A percentile compares a stretch with the other conserved stretches of the same genome.
phyloP scores from a whole-genome alignment of 2,797 vertebrate species.

The Siniperca obscura region DNA sequence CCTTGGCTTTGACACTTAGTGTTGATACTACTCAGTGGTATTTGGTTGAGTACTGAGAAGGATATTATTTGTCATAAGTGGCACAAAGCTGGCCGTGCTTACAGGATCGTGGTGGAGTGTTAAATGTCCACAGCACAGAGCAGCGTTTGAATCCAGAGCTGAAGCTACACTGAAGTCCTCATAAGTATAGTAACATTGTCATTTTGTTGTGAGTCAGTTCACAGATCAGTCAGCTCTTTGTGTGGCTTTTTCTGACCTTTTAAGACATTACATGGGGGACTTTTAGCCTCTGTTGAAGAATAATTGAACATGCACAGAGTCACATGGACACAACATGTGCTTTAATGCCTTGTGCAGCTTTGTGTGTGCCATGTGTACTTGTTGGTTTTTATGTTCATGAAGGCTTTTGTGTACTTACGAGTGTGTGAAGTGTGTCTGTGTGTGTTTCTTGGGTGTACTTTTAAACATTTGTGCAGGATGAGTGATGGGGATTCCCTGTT shows the following conservation, averaged over 20 bases:
- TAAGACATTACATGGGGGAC: conserved; percentile 27
- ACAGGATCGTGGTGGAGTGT: conserved; percentile 34
- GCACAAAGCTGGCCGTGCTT: conserved; percentile 53
- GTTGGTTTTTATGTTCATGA: conserved; percentile 24
- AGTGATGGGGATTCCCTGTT: conserved; percentile 84
- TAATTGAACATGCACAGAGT: conserved; percentile 42
- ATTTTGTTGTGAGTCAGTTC: conserved; percentile 25
- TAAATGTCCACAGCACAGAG: conserved; percentile 41
- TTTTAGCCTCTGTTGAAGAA: conserved; percentile 41
- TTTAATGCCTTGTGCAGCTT: conserved; percentile 23
- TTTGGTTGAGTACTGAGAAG: conserved; percentile 31
- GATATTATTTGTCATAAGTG: conserved; percentile 35
- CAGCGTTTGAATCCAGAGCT: conserved; percentile 20
- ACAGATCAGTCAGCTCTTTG: conserved; percentile 41
- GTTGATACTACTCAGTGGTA: conserved; percentile 26
- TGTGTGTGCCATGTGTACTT: not conserved
- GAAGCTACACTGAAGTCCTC: conserved; percentile 24
- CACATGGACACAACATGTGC: conserved; percentile 8
- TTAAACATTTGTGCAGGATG: conserved; percentile 65
- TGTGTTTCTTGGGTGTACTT: conserved; percentile 48
- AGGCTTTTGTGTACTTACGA: not conserved
- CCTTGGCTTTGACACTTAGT: conserved; percentile 10
- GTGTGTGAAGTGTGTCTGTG: conserved; percentile 37
- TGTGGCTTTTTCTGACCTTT: conserved; percentile 53
- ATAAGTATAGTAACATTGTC: conserved; percentile 50